These are phyloP conservation scores for Drosophila grimshawi DNA, from an alignment of 1,140 invertebrate species.

Conservation along the genomic window DNA sequence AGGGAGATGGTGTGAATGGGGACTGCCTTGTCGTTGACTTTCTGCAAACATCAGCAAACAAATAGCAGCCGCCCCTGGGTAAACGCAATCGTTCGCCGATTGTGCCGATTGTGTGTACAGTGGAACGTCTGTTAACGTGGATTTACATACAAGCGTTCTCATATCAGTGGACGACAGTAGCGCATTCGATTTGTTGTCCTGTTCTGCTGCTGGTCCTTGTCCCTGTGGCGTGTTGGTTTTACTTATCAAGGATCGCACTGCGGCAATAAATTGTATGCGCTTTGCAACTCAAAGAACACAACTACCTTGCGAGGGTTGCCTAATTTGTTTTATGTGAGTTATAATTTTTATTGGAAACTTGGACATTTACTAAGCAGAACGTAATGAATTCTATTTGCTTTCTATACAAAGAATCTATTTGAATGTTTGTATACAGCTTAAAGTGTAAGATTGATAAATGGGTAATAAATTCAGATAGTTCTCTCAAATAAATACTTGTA, in stretches of 20 bases:
- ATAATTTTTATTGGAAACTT: no score
- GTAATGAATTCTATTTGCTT: no score
- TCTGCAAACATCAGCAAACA: conserved; percentile 74
- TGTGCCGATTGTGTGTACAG: conserved; percentile 36
- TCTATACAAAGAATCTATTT: no score
- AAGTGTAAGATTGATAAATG: no score
- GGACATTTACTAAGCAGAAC: no score
- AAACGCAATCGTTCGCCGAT: conserved; percentile 25
- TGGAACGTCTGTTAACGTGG: conserved; percentile 30
- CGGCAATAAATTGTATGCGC: conserved; percentile 39
- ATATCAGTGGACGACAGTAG: conserved; percentile 3
- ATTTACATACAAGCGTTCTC: conserved; percentile 29
- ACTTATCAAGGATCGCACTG: conserved; percentile 45
- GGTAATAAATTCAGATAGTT: no score
- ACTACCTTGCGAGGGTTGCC: not conserved
- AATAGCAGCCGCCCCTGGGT: conserved; percentile 34
- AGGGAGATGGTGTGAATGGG: not conserved
- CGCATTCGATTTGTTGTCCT: conserved; percentile 13
- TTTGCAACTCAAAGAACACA: not conserved
- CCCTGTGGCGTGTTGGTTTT: conserved; percentile 12
- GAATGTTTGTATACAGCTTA: no score
- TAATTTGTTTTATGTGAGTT: not conserved
- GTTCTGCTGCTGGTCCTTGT: conserved; percentile 3
- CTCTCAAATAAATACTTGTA: no score
- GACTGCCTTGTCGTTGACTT: conserved; percentile 65